These are phyloP conservation scores for Nansenia antarctica DNA, from an alignment of 2,113 vertebrate genomes.

Conservation along the genomic window DNA sequence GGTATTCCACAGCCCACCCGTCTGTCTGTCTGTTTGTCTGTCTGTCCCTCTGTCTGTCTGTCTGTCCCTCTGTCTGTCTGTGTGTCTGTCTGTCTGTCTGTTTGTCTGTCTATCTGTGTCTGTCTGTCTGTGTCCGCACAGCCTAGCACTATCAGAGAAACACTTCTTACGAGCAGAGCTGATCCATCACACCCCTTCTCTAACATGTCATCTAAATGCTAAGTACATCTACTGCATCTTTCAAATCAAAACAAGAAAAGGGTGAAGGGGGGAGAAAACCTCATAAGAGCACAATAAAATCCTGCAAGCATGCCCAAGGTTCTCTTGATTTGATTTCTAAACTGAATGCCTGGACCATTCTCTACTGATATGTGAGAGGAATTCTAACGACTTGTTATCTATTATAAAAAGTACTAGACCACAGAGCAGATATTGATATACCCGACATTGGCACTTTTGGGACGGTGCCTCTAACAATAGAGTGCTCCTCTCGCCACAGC, in stretches of 20 bases:
- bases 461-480: background rate
- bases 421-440: conserved; percentile 29
- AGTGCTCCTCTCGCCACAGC: conserved; percentile 26
- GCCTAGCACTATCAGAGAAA: conserved; percentile 53
- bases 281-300: conserved; percentile 67
- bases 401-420: conserved; percentile 19
- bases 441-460: conserved; percentile 1
- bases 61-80: conserved; percentile 26
- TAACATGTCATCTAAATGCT: conserved; percentile 83
- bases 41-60: conserved; percentile 4
- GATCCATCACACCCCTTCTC: conserved; percentile 72
- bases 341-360: conserved; percentile 12
- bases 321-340: conserved; percentile 59
- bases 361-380: conserved; percentile 19
- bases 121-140: conserved; percentile 24
- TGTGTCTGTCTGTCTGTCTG: conserved; percentile 15
- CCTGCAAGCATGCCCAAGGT: conserved; percentile 48
- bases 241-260: conserved; percentile 74
- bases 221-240: conserved; percentile 76
- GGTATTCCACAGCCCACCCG: conserved; percentile 59
- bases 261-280: conserved; percentile 21
- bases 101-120: conserved; percentile 27
- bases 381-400: conserved; percentile 42
- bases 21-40: background rate
- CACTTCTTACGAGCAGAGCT: conserved; percentile 59